Percentiles rank a stretch among this genome's conserved stretches.
Conservation (phyloP, 2,888 invertebrate species). For the Eurytoma californica region DNA sequence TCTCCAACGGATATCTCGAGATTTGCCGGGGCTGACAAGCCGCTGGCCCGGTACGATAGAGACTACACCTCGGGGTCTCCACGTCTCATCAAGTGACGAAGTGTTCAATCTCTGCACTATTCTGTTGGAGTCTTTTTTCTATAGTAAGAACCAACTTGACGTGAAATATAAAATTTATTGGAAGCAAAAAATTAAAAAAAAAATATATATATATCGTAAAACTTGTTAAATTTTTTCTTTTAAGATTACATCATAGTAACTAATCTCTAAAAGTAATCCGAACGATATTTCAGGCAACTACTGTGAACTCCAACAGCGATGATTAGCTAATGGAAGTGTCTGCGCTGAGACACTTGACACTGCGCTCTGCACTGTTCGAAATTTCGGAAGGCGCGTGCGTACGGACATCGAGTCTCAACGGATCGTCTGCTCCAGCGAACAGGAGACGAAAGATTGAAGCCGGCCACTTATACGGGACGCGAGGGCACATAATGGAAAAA, state of each 20-base stretch:
- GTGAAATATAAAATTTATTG: too few relatives aligned
- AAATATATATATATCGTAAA: too few relatives aligned
- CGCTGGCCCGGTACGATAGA: too few relatives aligned
- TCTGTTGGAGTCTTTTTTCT: too few relatives aligned
- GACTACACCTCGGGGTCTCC: too few relatives aligned
- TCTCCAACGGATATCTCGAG: neutral
- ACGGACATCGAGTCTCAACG: neutral
- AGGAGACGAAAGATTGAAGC: constrained; percentile 11
- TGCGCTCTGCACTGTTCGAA: neutral
- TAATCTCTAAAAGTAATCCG: constrained; percentile 33
- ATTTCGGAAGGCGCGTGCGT: constrained; percentile 1
- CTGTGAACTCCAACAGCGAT: constrained; percentile 10
- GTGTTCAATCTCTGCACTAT: too few relatives aligned
- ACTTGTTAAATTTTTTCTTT: too few relatives aligned
- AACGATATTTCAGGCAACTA: constrained; percentile 22
- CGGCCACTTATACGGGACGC: constrained; percentile 32
- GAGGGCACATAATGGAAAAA: constrained; percentile 23
- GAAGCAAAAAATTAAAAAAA: too few relatives aligned
- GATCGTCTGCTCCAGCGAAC: neutral
- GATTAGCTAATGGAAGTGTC: constrained; percentile 49
- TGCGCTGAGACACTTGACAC: constrained; percentile 49
- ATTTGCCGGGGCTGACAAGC: too few relatives aligned
- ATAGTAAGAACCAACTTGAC: too few relatives aligned
- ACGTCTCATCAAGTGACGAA: too few relatives aligned
- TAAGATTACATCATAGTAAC: neutral